Percentiles rank a stretch among this genome's conserved stretches.
phyloP scores from a whole-genome alignment of 2,888 invertebrate species.

The Toxonevra muliebris region DNA sequence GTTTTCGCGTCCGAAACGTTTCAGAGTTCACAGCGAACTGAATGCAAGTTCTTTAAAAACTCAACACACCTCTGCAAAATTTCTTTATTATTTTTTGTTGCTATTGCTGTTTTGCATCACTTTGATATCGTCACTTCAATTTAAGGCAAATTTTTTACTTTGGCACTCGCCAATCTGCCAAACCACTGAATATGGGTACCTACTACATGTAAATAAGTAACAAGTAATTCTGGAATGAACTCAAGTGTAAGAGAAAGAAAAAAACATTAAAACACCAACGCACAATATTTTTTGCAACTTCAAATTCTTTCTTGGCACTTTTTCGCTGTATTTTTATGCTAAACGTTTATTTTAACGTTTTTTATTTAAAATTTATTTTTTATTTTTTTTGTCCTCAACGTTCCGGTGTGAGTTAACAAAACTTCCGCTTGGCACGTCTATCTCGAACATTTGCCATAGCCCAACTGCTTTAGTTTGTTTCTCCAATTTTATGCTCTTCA shows the following conservation, averaged over 20 bases:
- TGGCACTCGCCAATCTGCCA: too few relatives aligned
- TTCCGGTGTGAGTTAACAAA: neutral
- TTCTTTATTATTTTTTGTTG: conserved; percentile 3
- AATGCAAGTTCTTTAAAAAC: conserved; percentile 23
- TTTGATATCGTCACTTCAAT: neutral
- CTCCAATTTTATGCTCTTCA: conserved; percentile 40
- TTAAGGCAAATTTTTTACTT: neutral
- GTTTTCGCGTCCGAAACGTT: conserved; percentile 33
- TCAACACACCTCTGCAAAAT: conserved; percentile 34
- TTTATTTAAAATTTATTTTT: conserved; percentile 1
- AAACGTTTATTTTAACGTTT: neutral
- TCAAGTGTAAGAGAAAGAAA: too few relatives aligned
- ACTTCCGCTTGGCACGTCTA: conserved; percentile 45
- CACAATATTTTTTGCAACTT: too few relatives aligned
- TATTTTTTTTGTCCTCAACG: conserved; percentile 3
- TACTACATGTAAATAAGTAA: too few relatives aligned
- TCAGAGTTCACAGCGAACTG: conserved; percentile 39
- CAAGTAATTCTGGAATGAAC: too few relatives aligned
- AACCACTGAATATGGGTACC: too few relatives aligned
- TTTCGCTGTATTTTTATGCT: too few relatives aligned
- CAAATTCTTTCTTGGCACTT: too few relatives aligned
- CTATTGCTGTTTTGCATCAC: neutral
- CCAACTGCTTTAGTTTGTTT: conserved; percentile 46
- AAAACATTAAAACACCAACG: too few relatives aligned
- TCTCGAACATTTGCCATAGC: conserved; percentile 47